These are phyloP conservation scores for Sminthurides aquaticus DNA, from an alignment of 2,888 invertebrate species.

Conservation along the genomic window DNA sequence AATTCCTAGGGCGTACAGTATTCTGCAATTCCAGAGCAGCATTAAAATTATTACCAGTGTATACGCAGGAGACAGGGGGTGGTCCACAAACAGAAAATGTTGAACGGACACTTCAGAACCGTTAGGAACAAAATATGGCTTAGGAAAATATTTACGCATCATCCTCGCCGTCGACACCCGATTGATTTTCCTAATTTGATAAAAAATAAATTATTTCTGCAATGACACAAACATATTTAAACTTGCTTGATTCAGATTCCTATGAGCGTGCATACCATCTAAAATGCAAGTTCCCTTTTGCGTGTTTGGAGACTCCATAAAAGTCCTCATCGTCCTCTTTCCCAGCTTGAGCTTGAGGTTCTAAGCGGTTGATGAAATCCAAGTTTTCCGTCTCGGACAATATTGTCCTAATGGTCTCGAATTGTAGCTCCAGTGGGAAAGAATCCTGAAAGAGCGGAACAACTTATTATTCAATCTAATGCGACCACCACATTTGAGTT, in stretches of 20 bases:
- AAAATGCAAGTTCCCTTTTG: not conserved
- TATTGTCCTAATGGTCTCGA: constrained; percentile 52
- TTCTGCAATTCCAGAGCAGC: not conserved
- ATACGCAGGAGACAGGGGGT: constrained; percentile 59
- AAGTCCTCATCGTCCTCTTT: too few species aligned
- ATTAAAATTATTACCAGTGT: constrained; percentile 49
- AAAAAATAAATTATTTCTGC: constrained; percentile 8
- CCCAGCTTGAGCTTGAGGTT: too few species aligned
- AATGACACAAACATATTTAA: too few species aligned
- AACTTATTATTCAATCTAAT: too few species aligned
- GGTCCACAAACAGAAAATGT: constrained; percentile 67
- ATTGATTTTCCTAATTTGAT: constrained; percentile 74
- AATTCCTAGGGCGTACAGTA: too few species aligned
- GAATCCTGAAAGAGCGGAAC: constrained; percentile 52
- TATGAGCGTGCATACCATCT: not conserved
- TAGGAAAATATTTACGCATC: constrained; percentile 63
- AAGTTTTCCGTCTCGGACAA: not conserved
- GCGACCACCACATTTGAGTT: too few species aligned
- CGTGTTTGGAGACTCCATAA: not conserved
- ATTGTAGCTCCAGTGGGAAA: constrained; percentile 55
- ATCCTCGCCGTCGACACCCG: constrained; percentile 65
- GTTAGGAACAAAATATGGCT: constrained; percentile 57
- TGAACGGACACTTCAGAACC: constrained; percentile 55
- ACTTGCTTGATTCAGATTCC: too few species aligned
- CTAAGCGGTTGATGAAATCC: not conserved